Base-by-base conservation (phyloP, 2,113 vertebrate genomes). In the Sebastes schlegelii region DNA sequence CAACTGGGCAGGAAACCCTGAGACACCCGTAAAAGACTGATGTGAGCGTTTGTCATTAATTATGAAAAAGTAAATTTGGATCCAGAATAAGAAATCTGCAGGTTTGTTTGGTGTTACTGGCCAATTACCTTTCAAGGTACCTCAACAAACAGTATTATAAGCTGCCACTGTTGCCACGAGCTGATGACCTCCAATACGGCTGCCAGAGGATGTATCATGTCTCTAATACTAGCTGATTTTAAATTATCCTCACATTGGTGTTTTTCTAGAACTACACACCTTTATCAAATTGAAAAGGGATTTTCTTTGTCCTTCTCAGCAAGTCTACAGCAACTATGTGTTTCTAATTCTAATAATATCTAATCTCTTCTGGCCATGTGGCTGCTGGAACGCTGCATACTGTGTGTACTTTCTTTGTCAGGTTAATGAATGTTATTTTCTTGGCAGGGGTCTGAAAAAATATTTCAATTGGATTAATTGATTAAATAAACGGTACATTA, bases 401-500 rank as follows among this genome's bases (percentile, higher is more conserved):
- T 4, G 10, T 26, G 61, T 34, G 14, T 13, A 3, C 26, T 69
- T 52, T 69, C 23, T 64, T 49, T 83, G 40, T 74, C 52, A 79
- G 55, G 43, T 64, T 65, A 78, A 83, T 85, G 62, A 74, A 69
- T 43, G 17, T 5, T 23, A 74, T 14, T 63, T 42, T 76, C n/a
- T 12, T n/a, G 61, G 3, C 5, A 21, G 58, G 9, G 64, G 12
- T 63, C 2, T 5, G 16, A 80, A 74, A 40, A 65, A 43, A 62
- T 10, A 62, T 49, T 84, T 77, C 12, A 86, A 40, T 74, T 71
- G 62, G 72, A 82, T 21, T 66, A 79, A 80, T 19, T 88, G 67
- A 84, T 79, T 80, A 21, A 88, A 87, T 66, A 77, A 88, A 80
- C n/a, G 16, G 14, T 72, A 77, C 54, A 79, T 76, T 4, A 70